Percentiles rank a stretch among this genome's conserved stretches.
These are phyloP conservation scores for Festucalex cinctus DNA, from an alignment of 2,113 vertebrate species.

Conservation along the genomic window DNA sequence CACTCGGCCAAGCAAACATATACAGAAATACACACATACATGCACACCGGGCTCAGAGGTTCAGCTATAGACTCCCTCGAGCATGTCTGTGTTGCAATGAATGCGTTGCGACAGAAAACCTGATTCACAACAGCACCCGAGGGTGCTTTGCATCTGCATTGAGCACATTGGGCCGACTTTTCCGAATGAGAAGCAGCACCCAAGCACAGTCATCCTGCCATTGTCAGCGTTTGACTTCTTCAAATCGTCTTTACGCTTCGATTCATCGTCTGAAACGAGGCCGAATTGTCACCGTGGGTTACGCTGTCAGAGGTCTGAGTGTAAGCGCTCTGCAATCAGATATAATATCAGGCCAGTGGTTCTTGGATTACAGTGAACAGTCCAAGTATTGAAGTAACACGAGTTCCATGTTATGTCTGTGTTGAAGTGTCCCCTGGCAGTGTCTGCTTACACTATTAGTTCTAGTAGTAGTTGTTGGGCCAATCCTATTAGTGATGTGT, in stretches of 20 bases:
- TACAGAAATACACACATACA: conserved; percentile 6
- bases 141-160: conserved; percentile 43
- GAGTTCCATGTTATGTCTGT: not conserved
- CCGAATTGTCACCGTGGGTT: conserved; percentile 41
- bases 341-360: not conserved
- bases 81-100: conserved; percentile 51
- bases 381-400: not conserved
- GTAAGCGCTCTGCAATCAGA: conserved; percentile 14
- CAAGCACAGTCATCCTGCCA: conserved; percentile 32
- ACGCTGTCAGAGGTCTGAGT: conserved; percentile 18
- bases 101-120: conserved; percentile 68
- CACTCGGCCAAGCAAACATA: conserved; percentile 1
- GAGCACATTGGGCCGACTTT: conserved; percentile 33
- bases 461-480: conserved; percentile 2
- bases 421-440: not conserved
- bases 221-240: conserved; percentile 56
- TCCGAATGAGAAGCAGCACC: conserved; percentile 37
- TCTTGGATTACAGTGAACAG: conserved; percentile 6
- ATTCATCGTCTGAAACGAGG: conserved; percentile 36
- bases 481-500: conserved; percentile 4
- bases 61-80: conserved; percentile 56
- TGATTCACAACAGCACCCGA: conserved; percentile 60
- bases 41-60: conserved; percentile 24
- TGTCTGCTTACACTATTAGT: conserved; percentile 11
- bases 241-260: conserved; percentile 46